A percentile compares a stretch with the other conserved stretches of the same genome.
Evolutionary conservation across 2,888 invertebrate genomes (phyloP).

Genomic region (Drosophila mercatorum): DNA sequence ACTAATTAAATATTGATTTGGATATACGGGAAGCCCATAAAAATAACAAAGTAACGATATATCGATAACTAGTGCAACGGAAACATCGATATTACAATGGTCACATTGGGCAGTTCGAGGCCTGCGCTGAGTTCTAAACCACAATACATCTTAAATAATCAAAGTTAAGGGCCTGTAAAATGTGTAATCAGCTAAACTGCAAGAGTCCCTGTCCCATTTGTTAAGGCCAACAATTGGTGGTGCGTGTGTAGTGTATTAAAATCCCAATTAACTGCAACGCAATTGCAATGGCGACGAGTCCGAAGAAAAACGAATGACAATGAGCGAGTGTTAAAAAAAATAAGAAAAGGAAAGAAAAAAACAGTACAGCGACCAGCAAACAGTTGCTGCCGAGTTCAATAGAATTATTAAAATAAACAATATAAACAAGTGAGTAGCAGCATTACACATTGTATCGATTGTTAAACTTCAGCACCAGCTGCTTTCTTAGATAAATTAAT

Average conservation of each 20-base stretch:
- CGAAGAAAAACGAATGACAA: constrained; percentile 40
- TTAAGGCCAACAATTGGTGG: constrained; percentile 6
- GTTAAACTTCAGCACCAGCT: constrained; percentile 43
- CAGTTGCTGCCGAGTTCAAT: constrained; percentile 30
- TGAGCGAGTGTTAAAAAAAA: constrained; percentile 55
- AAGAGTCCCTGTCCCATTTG: constrained; percentile 11
- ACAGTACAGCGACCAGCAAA: constrained; percentile 32
- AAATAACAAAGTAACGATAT: constrained; percentile 1
- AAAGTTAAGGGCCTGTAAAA: constrained; percentile 30
- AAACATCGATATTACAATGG: constrained; percentile 35
- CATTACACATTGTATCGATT: constrained; percentile 15
- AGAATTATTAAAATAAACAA: constrained; percentile 30
- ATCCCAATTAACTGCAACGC: constrained; percentile 62
- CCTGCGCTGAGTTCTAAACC: constrained; percentile 42
- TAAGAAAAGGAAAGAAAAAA: constrained; percentile 11
- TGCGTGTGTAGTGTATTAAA: constrained; percentile 21
- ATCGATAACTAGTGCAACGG: constrained; percentile 14
- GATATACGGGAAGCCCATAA: neutral
- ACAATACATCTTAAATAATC: constrained; percentile 42
- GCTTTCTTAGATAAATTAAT: constrained; percentile 54
- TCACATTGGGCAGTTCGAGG: constrained; percentile 28
- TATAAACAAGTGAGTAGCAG: constrained; percentile 43
- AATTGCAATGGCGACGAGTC: constrained; percentile 68
- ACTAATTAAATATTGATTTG: neutral
- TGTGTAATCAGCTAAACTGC: constrained; percentile 29